Evolutionary conservation across 37 sponge, comb jelly and placozoan genomes (phyloP), one percentile per base, ranked within the genome.

Genomic region (Ianthella basta): DNA sequence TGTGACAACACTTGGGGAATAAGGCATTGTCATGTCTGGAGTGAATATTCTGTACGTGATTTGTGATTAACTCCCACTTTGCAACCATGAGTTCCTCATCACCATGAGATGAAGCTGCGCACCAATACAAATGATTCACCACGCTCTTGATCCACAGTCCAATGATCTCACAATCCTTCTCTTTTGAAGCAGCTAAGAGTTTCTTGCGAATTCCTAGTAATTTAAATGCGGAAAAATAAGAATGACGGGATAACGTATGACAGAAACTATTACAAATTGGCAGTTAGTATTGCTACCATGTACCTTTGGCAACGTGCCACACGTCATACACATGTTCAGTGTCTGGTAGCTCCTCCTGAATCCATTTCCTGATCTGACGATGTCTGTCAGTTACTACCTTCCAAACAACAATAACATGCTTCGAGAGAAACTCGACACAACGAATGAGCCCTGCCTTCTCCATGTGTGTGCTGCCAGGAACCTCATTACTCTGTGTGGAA

Each of bases 21-120:
- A 44, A 8, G 50, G 6, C 8, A 44, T 44, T 44, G 0, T 60
- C 75, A 83, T 90, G 87, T 44, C 83, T 64, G 4, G 23, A 27
- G 27, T 90, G 90, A 32, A 56, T 30, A 74, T 90, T 86, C 72
- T 86, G 87, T 38, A 86, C 72, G 36, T 90, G 91, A 59, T 82
- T 90, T 25, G 39, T 25, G 8, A 90, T 10, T 36, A 87, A 90
- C 38, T 83, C 14, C 87, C 91, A 86, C 41, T 90, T 90, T 70
- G 87, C 80, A 55, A 54, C 29, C 19, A 90, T 73, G 21, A 82
- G 33, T 15, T 82, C 83, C 0, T 55, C 80, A 66, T 86, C 78
- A 34, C 57, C 75, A 21, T 21, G 6, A 23, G 84, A 86, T 34
- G 91, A 90, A 41, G 33, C 6, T 25, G 80, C 91, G 79, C 79